Base-by-base conservation (phyloP, 2,797 vertebrate genomes). In the Tokudaia tokunoshimensis region DNA sequence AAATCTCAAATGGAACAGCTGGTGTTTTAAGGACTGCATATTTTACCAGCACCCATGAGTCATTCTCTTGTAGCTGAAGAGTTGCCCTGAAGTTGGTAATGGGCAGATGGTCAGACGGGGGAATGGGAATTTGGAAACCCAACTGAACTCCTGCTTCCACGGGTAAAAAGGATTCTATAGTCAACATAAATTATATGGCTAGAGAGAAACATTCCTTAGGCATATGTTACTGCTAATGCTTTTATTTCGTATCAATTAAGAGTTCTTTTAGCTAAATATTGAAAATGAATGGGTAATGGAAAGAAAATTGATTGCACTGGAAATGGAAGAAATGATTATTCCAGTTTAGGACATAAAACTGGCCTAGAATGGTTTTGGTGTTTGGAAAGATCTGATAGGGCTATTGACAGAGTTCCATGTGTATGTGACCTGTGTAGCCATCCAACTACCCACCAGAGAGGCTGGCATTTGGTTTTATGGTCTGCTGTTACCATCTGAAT, bases 1-100 rank as follows among this genome's bases (percentile, higher is more conserved):
- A 94, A 90, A 81, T n/a, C 83, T 67, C 17, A 86, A 96, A 96
- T 20, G 0, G 37, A 96, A 89, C 96, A 97, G 95, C 95, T 97
- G 98, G 93, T 95, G 91, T 97, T 97, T 97, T 95, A 96, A 96
- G 74, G 84, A 92, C 89, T 95, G 72, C 76, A 82, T 94, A 94
- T 96, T 95, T 47, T 31, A 11, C 52, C 55, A 82, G 79, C 72
- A 92, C 44, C n/a, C 79, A 14, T 47, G 72, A 96, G 83, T 93
- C 94, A 94, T 91, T 94, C 75, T 94, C 84, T 83, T 92, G 92
- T 89, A 93, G 78, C 1, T 90, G 90, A 96, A 70, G 24, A 67
- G 41, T 74, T 94, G 74, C 90, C 82, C 79, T 95, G 52, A 67
- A 75, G 47, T 94, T 87, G 50, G 63, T 91, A 94, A 93, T 17